Conservation (phyloP, 2,113 vertebrate species). For the Thinocorus orbignyianus region DNA sequence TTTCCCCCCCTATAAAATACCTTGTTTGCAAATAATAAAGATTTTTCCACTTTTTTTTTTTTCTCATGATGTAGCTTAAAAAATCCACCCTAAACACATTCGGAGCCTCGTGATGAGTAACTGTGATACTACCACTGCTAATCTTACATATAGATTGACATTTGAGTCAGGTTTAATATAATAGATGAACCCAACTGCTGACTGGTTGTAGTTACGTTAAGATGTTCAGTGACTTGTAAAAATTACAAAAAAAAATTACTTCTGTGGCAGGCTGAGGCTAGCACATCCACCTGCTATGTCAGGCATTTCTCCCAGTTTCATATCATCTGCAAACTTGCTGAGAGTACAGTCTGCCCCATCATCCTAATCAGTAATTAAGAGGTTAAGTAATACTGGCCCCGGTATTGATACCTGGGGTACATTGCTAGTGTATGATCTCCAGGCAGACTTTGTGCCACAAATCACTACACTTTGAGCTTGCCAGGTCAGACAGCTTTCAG, state of each 20-base stretch:
- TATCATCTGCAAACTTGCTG: neutral
- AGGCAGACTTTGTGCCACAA: accelerated
- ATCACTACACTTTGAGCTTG: neutral
- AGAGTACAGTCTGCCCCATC: neutral
- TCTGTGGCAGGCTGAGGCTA: neutral
- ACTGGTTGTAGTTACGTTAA: neutral
- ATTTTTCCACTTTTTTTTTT: neutral
- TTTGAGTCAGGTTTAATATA: slow-evolving; percentile 34
- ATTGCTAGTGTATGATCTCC: neutral
- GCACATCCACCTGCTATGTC: neutral
- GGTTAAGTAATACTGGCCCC: neutral
- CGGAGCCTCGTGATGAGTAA: neutral
- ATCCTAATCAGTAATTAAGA: neutral
- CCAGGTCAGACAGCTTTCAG: neutral
- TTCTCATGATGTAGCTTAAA: neutral
- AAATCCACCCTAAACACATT: neutral
- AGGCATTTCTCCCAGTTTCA: neutral
- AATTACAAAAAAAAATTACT: neutral
- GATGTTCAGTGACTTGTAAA: neutral
- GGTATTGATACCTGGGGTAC: neutral
- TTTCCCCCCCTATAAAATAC: neutral
- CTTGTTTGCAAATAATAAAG: neutral
- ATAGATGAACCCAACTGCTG: neutral
- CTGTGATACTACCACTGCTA: neutral
- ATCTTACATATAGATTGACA: neutral